Evolutionary conservation across 1,140 invertebrate species (phyloP).

Genomic region (Antheraea mylitta): DNA sequence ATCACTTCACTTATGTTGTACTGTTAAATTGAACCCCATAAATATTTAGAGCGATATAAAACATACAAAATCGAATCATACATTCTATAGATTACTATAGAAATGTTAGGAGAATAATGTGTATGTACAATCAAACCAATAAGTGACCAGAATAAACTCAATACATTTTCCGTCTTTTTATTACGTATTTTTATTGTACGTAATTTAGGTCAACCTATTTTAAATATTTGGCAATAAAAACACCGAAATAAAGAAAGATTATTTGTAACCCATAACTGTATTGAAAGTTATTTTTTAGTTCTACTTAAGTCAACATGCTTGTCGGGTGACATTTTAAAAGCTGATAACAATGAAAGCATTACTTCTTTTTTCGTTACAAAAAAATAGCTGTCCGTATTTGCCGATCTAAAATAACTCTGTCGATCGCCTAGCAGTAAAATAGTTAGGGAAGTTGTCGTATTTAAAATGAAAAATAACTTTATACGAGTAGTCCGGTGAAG

Average conservation of each 20-base stretch:
- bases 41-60: neutral
- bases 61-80: neutral
- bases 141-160: neutral
- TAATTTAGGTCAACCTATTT: neutral
- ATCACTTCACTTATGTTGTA: neutral
- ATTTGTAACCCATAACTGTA: neutral
- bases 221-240: neutral
- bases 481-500: too few relatives aligned
- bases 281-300: neutral
- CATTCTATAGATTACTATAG: neutral
- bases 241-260: too few relatives aligned
- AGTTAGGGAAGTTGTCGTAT: neutral
- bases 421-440: neutral
- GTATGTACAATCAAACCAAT: neutral
- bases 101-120: neutral
- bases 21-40: neutral
- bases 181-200: neutral
- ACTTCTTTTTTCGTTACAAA: neutral
- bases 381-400: neutral
- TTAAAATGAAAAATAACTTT: neutral
- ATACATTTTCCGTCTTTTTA: neutral
- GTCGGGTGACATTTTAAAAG: neutral
- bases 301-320: neutral
- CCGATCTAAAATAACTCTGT: neutral
- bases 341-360: neutral